phyloP scores from a whole-genome alignment of 2,888 invertebrate genomes.

The Drosophila pseudotakahashii region DNA sequence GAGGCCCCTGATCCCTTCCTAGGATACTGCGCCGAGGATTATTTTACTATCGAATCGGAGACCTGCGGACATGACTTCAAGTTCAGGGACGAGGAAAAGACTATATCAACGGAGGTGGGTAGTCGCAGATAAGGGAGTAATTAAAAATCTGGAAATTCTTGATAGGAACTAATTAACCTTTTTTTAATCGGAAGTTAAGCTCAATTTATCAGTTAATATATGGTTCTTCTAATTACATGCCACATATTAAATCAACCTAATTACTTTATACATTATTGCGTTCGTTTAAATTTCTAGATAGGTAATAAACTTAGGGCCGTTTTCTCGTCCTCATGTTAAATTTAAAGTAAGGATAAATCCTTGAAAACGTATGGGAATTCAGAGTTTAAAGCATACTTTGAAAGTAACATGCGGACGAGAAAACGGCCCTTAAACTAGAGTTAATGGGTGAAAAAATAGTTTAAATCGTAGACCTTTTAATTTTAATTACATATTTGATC shows the following conservation, averaged over 20 bases:
- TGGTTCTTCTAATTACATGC: background rate
- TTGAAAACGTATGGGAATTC: too few species aligned
- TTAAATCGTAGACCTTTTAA: too few species aligned
- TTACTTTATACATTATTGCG: background rate
- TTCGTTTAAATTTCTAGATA: too few species aligned
- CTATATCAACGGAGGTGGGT: conserved; percentile 80
- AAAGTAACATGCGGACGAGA: too few species aligned
- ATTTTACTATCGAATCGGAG: conserved; percentile 80
- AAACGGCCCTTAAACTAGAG: too few species aligned
- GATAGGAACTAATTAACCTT: background rate
- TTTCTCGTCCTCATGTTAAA: too few species aligned
- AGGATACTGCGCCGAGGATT: conserved; percentile 82
- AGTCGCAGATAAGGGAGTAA: background rate
- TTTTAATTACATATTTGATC: too few species aligned
- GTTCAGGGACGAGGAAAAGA: conserved; percentile 77
- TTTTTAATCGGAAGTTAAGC: background rate
- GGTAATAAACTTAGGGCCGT: too few species aligned
- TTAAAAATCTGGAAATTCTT: background rate
- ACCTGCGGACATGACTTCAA: conserved; percentile 74
- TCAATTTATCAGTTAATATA: too few species aligned
- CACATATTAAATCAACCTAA: background rate
- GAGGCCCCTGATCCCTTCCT: conserved; percentile 39
- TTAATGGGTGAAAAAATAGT: too few species aligned
- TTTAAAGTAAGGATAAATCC: too few species aligned
- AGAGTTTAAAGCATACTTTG: too few species aligned